These are phyloP conservation scores for Halictus rubicundus DNA, from an alignment of 1,140 invertebrate species.

Conservation along the genomic window DNA sequence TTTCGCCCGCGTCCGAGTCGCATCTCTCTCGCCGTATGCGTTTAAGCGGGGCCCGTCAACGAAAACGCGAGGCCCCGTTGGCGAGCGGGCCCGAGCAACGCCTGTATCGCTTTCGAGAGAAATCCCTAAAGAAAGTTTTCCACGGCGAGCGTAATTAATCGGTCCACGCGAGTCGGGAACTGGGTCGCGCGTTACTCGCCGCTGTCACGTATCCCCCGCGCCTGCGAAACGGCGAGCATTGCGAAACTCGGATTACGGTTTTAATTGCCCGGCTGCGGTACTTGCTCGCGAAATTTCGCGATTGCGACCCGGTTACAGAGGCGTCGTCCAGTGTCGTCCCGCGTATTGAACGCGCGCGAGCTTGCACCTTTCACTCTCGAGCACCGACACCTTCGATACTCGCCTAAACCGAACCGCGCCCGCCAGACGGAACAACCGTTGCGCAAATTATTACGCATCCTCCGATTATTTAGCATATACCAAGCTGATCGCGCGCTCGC, in stretches of 20 bases:
- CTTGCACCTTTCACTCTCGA: constrained; percentile 25
- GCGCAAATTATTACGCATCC: constrained; percentile 21
- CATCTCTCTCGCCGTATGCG: too few species aligned
- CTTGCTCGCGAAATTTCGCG: background rate
- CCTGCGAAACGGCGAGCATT: background rate
- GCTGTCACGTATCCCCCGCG: constrained; percentile 19
- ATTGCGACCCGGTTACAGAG: background rate
- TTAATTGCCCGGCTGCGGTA: background rate
- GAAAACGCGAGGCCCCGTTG: too few species aligned
- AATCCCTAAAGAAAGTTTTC: constrained; percentile 40
- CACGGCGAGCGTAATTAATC: constrained; percentile 17
- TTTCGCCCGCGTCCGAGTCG: too few species aligned
- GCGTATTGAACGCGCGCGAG: too few species aligned
- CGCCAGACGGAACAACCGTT: background rate
- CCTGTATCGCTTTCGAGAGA: constrained; percentile 37
- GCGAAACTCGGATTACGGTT: background rate
- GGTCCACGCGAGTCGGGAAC: constrained; percentile 29
- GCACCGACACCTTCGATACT: background rate
- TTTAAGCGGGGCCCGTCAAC: too few species aligned
- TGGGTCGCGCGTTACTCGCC: constrained; percentile 15
- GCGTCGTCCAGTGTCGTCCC: background rate
- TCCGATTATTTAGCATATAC: constrained; percentile 15
- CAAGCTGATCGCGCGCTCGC: background rate
- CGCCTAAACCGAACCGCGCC: background rate
- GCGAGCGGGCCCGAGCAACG: background rate